Evolutionary conservation across 1,140 invertebrate species (phyloP), one percentile per base, ranked within the genome.

Genomic region (Cotesia glomerata): DNA sequence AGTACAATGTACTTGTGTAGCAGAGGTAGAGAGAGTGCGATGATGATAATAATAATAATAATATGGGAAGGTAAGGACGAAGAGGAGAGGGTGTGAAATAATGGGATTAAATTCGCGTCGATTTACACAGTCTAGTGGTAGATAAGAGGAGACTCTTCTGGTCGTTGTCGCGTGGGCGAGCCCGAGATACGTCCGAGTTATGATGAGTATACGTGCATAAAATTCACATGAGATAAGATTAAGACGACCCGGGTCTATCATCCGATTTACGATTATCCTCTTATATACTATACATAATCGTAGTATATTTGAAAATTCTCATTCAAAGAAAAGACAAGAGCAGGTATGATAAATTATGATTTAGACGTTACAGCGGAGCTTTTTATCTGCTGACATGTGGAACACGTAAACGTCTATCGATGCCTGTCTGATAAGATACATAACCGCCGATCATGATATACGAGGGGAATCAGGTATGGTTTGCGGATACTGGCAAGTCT

Each of bases 201-300:
- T 73, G 72, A 73, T 64, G 72, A 69, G 72, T 64, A 73, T 32
- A 73, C 59, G 66, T 36, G 59, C 66, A 69, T 73, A 69, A 73
- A 73, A 73, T 73, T 62, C 54, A 26, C 13, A 35, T 56, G 45
- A 18, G 63, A 65, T 65, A 65, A 65, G 61, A 63, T 63, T 63
- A 11, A 11, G 14, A 26, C 35, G 11, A 36, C 39, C 39, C 39
- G 39, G 56, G 34, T 36, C 56, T 68, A 36, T 66, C 58, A 36
- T 69, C 54, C 63, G 65, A 73, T 73, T 74, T 74, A 75, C 74
- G 67, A 74, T 75, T 63, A 70, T 69, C 67, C 51, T 74, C 71
- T 63, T 76, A 72, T 74, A 76, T 74, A n/a, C n/a, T 5, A 36
- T 61, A 61, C 32, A 61, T 32, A 61, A 32, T 16, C 8, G 8